Conservation (phyloP, 92 coral and sea anemone species). For the Parazoanthus darwini region DNA sequence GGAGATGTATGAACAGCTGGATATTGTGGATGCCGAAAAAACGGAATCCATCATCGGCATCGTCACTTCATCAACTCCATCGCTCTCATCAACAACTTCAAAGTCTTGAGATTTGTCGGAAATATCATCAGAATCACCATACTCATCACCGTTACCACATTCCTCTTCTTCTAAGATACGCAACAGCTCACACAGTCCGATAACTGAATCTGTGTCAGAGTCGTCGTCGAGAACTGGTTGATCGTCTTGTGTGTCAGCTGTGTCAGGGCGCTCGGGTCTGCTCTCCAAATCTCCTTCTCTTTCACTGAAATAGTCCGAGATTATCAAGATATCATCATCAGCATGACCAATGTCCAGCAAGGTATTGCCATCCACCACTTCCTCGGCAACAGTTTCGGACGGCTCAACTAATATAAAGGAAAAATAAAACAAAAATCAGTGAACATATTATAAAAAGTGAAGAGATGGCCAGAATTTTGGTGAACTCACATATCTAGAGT, state of each 20-base stretch:
- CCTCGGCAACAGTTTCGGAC: not conserved
- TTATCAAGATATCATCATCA: conserved; percentile 82
- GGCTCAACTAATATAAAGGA: not conserved
- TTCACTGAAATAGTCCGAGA: conserved; percentile 63
- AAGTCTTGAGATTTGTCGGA: conserved; percentile 26
- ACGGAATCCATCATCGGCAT: not conserved
- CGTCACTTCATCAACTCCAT: conserved; percentile 1
- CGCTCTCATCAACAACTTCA: conserved; percentile 15
- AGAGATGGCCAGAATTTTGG: not conserved
- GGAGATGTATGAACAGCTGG: conserved; percentile 21
- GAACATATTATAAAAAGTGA: too few relatives aligned
- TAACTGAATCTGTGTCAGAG: conserved; percentile 25
- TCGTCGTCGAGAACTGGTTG: not conserved
- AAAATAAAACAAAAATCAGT: not conserved
- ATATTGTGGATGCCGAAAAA: conserved; percentile 9
- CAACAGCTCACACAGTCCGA: conserved; percentile 13
- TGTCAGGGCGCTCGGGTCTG: not conserved
- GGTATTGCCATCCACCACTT: not conserved
- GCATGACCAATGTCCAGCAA: conserved; percentile 1
- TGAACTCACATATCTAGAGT: not conserved
- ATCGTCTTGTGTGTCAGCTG: not conserved
- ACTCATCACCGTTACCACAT: not conserved
- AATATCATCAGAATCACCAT: conserved; percentile 4
- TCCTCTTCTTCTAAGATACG: not conserved
- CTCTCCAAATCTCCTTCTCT: conserved; percentile 10